A percentile compares a stretch with the other conserved stretches of the same genome.
phyloP scores from a whole-genome alignment of 2,113 vertebrate genomes.

The Nymphicus hollandicus region DNA sequence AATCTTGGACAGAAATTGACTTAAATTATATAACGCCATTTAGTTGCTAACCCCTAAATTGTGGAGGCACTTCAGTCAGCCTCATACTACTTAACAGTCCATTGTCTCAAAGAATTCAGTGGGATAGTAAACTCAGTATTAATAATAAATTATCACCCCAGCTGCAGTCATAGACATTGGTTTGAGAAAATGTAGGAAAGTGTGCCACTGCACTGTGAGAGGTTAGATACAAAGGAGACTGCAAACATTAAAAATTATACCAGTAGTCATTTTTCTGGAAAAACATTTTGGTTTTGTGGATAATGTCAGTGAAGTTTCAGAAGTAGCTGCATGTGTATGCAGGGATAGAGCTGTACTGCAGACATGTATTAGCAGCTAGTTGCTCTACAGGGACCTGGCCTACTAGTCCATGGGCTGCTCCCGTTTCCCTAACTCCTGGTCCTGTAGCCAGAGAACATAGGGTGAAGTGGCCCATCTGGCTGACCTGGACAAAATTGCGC shows the following conservation, averaged over 20 bases:
- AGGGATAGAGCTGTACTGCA: not conserved
- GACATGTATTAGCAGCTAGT: accelerated
- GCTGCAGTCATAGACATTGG: not conserved
- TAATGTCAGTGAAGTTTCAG: not conserved
- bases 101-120: constrained; percentile 52
- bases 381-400: not conserved
- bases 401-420: not conserved
- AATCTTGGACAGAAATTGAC: constrained; percentile 66
- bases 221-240: not conserved
- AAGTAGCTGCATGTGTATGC: not conserved
- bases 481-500: not conserved
- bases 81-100: not conserved
- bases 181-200: constrained; percentile 14
- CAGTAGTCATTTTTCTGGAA: not conserved
- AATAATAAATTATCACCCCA: constrained; percentile 52
- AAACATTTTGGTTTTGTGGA: not conserved
- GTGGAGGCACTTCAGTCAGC: constrained; percentile 44
- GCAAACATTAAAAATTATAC: not conserved
- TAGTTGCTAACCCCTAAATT: constrained; percentile 54
- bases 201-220: not conserved
- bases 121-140: constrained; percentile 38
- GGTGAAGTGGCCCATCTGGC: not conserved
- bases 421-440: not conserved
- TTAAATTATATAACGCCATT: constrained; percentile 65
- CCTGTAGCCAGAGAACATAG: accelerated